Evolutionary conservation across 2,888 invertebrate genomes (phyloP).

Genomic region (Zele albiditarsus): DNA sequence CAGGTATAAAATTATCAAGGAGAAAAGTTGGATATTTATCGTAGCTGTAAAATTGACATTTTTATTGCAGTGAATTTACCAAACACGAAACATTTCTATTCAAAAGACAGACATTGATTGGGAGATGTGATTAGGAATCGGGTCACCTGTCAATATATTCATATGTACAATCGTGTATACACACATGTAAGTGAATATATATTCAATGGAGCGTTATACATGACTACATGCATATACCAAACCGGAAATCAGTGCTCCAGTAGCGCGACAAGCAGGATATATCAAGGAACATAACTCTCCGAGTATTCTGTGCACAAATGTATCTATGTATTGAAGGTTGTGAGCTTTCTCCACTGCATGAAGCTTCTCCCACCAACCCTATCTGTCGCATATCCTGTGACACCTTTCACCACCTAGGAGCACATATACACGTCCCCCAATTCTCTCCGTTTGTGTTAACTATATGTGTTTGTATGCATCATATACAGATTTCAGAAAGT

Average conservation of each 20-base stretch:
- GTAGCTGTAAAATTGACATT: neutral
- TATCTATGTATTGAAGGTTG: neutral
- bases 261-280: neutral
- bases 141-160: constrained; percentile 10
- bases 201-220: neutral
- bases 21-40: neutral
- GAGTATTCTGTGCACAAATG: neutral
- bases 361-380: neutral
- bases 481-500: neutral
- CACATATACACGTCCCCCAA: neutral
- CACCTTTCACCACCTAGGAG: neutral
- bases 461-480: neutral
- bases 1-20: neutral
- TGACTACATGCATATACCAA: neutral
- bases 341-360: neutral
- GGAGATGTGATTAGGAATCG: neutral
- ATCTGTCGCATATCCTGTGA: neutral
- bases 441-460: neutral
- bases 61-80: neutral
- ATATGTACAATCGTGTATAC: neutral
- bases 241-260: neutral
- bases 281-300: neutral
- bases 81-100: neutral
- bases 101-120: constrained; percentile 1
- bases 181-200: neutral